phyloP scores from a whole-genome alignment of 2,797 vertebrate genomes.

The Enteromius mattozi region DNA sequence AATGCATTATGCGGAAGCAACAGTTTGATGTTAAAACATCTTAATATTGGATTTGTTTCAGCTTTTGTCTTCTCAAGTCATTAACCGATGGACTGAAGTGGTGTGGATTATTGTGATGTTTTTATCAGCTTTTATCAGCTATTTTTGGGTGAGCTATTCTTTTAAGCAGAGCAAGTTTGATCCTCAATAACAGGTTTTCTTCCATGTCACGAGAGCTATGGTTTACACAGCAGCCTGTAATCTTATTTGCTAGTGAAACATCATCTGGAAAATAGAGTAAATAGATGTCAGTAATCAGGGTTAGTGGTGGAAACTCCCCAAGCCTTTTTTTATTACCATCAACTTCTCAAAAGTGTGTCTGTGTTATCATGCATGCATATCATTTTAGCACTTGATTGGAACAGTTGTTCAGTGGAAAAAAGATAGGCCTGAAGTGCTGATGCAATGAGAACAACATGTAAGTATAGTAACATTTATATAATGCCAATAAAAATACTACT shows the following conservation, averaged over 20 bases:
- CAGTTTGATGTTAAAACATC: background rate
- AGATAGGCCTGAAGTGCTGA: background rate
- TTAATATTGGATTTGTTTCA: background rate
- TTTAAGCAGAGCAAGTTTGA: background rate
- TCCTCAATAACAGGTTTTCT: background rate
- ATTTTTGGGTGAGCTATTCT: background rate
- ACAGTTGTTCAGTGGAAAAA: background rate
- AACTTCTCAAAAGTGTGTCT: background rate
- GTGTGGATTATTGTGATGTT: background rate
- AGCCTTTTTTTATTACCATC: background rate
- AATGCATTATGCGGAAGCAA: background rate
- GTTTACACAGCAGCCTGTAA: background rate
- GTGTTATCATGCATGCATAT: slow-evolving; percentile 1
- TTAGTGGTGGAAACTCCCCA: slow-evolving; percentile 2
- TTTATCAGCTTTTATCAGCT: background rate
- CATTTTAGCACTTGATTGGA: background rate
- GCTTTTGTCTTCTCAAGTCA: background rate
- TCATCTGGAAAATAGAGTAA: slow-evolving; percentile 49
- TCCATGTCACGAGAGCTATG: background rate
- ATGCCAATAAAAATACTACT: background rate
- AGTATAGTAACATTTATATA: background rate
- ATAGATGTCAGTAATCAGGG: background rate
- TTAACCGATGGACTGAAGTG: background rate
- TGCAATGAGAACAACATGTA: background rate
- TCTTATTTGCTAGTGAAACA: slow-evolving; percentile 15